Percentiles rank a stretch among this genome's conserved stretches.
Evolutionary conservation across 2,888 invertebrate species (phyloP).

Genomic region (Sipunculus nudus): DNA sequence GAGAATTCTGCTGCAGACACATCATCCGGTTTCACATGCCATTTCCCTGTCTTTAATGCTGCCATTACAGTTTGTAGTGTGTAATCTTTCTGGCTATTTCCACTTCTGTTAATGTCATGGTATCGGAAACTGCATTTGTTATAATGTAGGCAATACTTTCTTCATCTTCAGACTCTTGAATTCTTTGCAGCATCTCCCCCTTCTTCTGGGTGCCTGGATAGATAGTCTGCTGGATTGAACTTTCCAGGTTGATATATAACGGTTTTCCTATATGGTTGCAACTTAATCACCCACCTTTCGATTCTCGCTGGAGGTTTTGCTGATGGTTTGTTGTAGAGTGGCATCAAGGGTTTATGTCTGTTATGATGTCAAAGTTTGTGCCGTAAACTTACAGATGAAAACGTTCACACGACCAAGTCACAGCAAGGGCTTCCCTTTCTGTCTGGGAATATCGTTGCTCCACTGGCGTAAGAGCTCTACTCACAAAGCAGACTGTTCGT

Average conservation of each 20-base stretch:
- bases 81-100: too few species aligned
- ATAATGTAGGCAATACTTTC: too few species aligned
- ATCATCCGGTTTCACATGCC: too few species aligned
- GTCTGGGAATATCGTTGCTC: constrained; percentile 23
- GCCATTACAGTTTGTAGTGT: too few species aligned
- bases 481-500: constrained; percentile 8
- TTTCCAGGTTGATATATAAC: constrained; percentile 13
- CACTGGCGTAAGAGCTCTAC: constrained; percentile 11
- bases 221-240: constrained; percentile 28
- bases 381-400: constrained; percentile 26
- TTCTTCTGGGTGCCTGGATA: background rate
- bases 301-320: constrained; percentile 20
- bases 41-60: too few species aligned
- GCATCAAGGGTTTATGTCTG: constrained; percentile 29
- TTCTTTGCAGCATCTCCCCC: too few species aligned
- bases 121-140: too few species aligned
- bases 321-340: constrained; percentile 17
- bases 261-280: constrained; percentile 5
- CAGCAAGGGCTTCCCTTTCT: constrained; percentile 16
- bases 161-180: too few species aligned
- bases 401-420: constrained; percentile 20
- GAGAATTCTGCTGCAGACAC: too few species aligned
- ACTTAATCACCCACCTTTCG: constrained; percentile 13
- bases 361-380: constrained; percentile 16
- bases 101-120: too few species aligned